These are phyloP conservation scores for Turritopsis rubra DNA, from an alignment of 30 jellyfish, hydroid and myxozoan genomes.

Conservation along the genomic window DNA sequence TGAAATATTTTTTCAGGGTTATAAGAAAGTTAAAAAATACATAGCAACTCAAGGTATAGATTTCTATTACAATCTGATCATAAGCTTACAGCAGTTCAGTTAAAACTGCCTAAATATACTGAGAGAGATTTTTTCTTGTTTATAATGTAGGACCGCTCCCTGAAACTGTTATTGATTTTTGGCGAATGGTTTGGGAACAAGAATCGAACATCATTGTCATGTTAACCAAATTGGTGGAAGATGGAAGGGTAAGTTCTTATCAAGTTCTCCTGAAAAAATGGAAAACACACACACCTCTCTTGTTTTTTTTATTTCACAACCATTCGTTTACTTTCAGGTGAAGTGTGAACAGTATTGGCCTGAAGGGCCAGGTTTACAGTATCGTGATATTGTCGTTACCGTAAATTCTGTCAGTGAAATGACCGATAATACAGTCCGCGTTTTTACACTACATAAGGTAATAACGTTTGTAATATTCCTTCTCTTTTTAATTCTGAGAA, in stretches of 20 bases:
- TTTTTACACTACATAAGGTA: conserved; percentile 76
- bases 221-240: conserved; percentile 86
- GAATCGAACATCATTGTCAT: conserved; percentile 69
- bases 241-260: conserved; percentile 47
- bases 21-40: conserved; percentile 70
- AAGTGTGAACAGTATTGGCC: conserved; percentile 97
- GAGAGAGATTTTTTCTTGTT: background rate
- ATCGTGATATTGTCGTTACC: conserved; percentile 51
- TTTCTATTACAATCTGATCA: too few relatives aligned
- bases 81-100: too few relatives aligned
- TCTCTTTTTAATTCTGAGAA: background rate
- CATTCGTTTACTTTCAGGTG: conserved; percentile 28
- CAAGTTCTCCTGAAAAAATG: background rate
- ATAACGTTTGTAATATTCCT: background rate
- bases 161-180: conserved; percentile 81
- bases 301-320: background rate
- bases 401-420: conserved; percentile 74
- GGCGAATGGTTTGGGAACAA: conserved; percentile 97
- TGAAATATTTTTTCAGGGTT: conserved; percentile 60
- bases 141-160: conserved; percentile 86
- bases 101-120: too few relatives aligned
- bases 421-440: conserved; percentile 75
- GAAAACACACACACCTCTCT: background rate
- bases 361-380: conserved; percentile 56
- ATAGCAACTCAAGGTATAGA: conserved; percentile 94